A percentile compares a stretch with the other conserved stretches of the same genome.
phyloP scores from a whole-genome alignment of 1,140 invertebrate genomes.

The Aphelenchoides fujianensis region DNA sequence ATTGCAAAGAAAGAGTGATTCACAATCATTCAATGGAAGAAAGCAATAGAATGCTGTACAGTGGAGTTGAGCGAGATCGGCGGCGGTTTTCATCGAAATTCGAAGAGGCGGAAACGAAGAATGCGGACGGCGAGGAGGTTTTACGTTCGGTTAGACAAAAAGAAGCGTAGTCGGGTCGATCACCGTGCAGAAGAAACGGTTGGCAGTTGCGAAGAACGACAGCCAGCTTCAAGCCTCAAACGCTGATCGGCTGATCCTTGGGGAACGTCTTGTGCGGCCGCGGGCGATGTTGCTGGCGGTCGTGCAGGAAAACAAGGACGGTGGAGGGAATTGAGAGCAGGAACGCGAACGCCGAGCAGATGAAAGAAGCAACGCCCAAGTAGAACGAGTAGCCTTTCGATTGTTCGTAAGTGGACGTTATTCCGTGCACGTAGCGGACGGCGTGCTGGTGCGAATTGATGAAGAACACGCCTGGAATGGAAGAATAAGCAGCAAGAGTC shows the following conservation, averaged over 20 bases:
- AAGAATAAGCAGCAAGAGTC: too few relatives aligned
- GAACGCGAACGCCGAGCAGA: conserved; percentile 36
- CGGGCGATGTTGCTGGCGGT: conserved; percentile 31
- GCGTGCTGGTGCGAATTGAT: conserved; percentile 38
- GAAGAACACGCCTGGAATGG: conserved; percentile 38
- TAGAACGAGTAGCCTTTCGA: conserved; percentile 45
- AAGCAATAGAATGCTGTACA: not conserved
- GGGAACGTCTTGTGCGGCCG: conserved; percentile 40
- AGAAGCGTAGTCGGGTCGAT: conserved; percentile 13
- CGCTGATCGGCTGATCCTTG: conserved; percentile 35
- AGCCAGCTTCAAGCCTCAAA: conserved; percentile 24
- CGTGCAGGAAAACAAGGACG: conserved; percentile 36
- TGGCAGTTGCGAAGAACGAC: conserved; percentile 5
- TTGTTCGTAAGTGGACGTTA: conserved; percentile 45
- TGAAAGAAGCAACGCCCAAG: conserved; percentile 25
- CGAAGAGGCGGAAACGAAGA: not conserved
- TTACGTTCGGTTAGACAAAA: conserved; percentile 9
- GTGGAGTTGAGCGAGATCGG: not conserved
- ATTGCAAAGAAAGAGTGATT: not conserved
- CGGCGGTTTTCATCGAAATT: conserved; percentile 3
- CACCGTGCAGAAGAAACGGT: conserved; percentile 12
- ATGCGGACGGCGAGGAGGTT: not conserved
- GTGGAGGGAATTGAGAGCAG: conserved; percentile 32
- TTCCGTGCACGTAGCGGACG: conserved; percentile 42
- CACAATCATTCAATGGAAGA: not conserved